Evolutionary conservation across 2,888 invertebrate species (phyloP).

Genomic region (Rhodophaea formosa): DNA sequence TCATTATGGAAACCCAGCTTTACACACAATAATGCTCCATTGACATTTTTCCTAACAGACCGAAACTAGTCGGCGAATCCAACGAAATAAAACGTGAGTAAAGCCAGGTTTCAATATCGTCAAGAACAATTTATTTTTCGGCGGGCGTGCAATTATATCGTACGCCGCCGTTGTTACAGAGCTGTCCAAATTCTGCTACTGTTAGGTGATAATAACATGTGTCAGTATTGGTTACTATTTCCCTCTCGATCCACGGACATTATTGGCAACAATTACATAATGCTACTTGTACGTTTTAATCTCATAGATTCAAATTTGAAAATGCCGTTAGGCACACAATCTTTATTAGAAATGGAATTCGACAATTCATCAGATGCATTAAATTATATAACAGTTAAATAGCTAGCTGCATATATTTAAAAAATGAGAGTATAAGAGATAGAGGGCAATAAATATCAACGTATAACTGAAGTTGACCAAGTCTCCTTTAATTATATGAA

Average conservation of each 20-base stretch:
- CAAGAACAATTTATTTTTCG: no score
- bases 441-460: slow-evolving; percentile 12
- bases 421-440: not conserved
- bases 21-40: no score
- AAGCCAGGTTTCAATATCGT: no score
- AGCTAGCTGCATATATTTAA: not conserved
- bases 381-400: not conserved
- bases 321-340: not conserved
- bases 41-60: no score
- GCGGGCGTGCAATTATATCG: no score
- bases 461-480: slow-evolving; percentile 5
- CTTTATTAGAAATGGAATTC: not conserved
- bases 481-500: not conserved
- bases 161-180: no score
- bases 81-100: no score
- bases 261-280: not conserved
- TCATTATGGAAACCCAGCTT: no score
- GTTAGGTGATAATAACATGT: no score
- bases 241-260: not conserved
- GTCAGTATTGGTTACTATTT: not conserved
- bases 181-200: no score
- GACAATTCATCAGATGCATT: not conserved
- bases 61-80: no score
- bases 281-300: not conserved
- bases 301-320: not conserved